Percentiles rank a stretch among this genome's conserved stretches.
Evolutionary conservation across 2,113 vertebrate genomes (phyloP).

Genomic region (Oreochromis tanganicae): DNA sequence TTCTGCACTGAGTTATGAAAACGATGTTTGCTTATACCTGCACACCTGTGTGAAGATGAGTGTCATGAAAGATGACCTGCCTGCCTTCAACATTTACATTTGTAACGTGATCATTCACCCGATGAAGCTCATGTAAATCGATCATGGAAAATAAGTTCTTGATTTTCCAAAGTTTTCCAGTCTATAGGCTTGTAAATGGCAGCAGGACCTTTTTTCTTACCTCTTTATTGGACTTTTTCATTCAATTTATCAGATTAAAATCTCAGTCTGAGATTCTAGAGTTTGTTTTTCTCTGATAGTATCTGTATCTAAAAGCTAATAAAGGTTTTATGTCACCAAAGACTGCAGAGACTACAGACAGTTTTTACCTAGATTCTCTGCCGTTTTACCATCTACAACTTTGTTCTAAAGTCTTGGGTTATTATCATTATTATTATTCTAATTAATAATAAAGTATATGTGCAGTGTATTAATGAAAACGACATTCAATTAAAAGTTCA

Average conservation of each 20-base stretch:
- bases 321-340: neutral
- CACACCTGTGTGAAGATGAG: neutral
- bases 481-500: neutral
- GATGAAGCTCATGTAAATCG: neutral
- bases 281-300: neutral
- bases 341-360: neutral
- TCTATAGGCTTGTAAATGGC: rapidly evolving
- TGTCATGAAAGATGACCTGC: neutral
- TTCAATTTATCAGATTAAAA: neutral
- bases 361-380: neutral
- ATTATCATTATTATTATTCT: neutral
- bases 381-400: neutral
- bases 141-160: neutral
- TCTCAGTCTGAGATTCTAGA: neutral
- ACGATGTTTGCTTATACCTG: neutral
- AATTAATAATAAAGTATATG: neutral
- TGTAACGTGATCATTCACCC: neutral
- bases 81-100: conserved; percentile 23
- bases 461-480: neutral
- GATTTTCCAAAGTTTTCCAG: neutral
- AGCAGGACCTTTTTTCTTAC: neutral
- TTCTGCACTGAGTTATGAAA: neutral
- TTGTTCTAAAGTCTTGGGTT: neutral
- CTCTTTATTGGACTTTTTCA: neutral
- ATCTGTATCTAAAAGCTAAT: neutral